Base-by-base conservation (phyloP, 2,888 invertebrate species). In the Tineola bisselliella region DNA sequence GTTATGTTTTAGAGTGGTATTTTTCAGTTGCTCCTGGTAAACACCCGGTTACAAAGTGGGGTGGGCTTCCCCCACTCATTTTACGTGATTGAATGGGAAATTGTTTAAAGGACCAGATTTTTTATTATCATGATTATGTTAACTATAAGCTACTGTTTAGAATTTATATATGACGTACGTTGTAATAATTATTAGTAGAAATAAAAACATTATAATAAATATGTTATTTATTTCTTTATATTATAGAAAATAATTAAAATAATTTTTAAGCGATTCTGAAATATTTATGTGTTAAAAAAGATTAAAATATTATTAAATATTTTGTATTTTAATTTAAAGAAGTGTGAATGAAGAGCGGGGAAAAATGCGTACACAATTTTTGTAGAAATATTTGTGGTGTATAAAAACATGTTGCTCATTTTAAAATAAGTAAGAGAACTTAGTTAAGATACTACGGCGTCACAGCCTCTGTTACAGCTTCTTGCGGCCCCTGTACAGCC, bases 71-170 rank as follows among this genome's bases (percentile, higher is more conserved):
- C 74, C 76, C 76, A 69, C 77, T 73, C 75, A 73, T 72, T 78
- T 79, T 76, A 77, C 77, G 77, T 80, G 81, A 82, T 81, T 80
- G 77, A 80, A 80, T 77, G 77, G 77, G 48, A 76, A 78, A 81
- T 77, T 78, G 76, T 79, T 79, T 78, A 77, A 74, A 76, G 73
- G 72, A 76, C 72, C 72, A 70, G 48, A 48, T 48, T 48, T 48
- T 48, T 25, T 48, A 48, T 13, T n/a, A 48, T 48, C 3, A 48
- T 48, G 6, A 48, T 48, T 48, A 48, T 48, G 48, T 48, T 48
- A 48, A 48, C 15, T 15, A 48, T 48, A 48, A 48, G 38, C 25
- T 25, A 25, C 25, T 25, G 25, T 25, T 25, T 25, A 25, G 2
- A n/a, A 25, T 6, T 25, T 2, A 25, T 25, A 25, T 25, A 25